These are phyloP conservation scores for Choloepus didactylus DNA, from an alignment of 2,797 vertebrate genomes.

Conservation along the genomic window DNA sequence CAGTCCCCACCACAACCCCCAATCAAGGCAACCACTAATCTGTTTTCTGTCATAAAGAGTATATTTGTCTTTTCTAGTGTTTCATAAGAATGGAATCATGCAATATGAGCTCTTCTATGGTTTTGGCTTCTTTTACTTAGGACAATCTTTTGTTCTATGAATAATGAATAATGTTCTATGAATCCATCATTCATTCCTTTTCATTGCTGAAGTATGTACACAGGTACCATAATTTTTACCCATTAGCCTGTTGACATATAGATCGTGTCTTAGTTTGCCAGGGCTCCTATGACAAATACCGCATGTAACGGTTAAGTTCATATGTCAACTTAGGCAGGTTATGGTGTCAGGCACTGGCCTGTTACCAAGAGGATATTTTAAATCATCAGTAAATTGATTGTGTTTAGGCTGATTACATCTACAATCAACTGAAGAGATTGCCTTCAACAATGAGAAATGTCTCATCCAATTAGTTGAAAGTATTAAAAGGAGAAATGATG, in stretches of 20 bases:
- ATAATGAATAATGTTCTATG: not conserved
- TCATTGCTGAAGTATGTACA: not conserved
- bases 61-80: not conserved
- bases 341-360: too few relatives aligned
- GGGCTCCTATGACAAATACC: too few relatives aligned
- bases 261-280: too few relatives aligned
- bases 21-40: not conserved
- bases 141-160: not conserved
- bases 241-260: not conserved
- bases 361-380: too few relatives aligned
- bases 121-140: not conserved
- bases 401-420: too few relatives aligned
- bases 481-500: too few relatives aligned
- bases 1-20: not conserved
- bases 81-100: not conserved
- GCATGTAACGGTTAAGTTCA: too few relatives aligned
- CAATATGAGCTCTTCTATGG: not conserved
- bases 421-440: too few relatives aligned
- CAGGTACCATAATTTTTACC: not conserved
- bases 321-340: too few relatives aligned
- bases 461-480: too few relatives aligned
- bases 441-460: too few relatives aligned
- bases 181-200: not conserved
- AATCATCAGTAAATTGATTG: too few relatives aligned
- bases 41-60: not conserved